phyloP scores from a whole-genome alignment of 2,888 invertebrate genomes.

The Drosophila gaucha region DNA sequence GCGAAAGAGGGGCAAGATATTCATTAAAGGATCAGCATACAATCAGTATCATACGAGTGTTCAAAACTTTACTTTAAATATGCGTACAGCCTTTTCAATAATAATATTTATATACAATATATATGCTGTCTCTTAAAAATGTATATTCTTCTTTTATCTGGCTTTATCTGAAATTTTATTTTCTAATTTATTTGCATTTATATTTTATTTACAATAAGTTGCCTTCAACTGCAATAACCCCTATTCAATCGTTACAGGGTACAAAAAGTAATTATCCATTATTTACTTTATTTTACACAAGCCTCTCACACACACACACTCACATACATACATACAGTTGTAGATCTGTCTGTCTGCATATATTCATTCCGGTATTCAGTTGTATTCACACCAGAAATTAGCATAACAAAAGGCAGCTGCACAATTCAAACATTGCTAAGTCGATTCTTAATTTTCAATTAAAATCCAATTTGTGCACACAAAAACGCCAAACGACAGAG shows the following conservation, averaged over 20 bases:
- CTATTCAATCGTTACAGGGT: neutral
- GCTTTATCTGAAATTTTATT: too few species aligned
- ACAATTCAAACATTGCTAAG: constrained; percentile 78
- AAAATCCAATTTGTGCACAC: constrained; percentile 77
- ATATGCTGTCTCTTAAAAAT: too few species aligned
- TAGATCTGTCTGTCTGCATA: constrained; percentile 29
- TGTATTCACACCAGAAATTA: constrained; percentile 60
- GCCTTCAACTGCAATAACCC: neutral
- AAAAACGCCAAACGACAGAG: constrained; percentile 50
- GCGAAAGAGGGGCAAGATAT: too few species aligned
- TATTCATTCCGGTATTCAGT: constrained; percentile 59
- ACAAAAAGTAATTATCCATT: constrained; percentile 78
- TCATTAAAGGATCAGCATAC: too few species aligned
- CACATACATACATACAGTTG: neutral
- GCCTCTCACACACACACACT: constrained; percentile 1
- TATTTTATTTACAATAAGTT: neutral
- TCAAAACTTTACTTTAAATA: too few species aligned
- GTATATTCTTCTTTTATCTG: too few species aligned
- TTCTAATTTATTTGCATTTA: too few species aligned
- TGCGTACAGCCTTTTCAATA: too few species aligned
- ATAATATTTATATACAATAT: too few species aligned
- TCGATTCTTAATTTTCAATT: constrained; percentile 81
- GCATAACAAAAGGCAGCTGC: constrained; percentile 77
- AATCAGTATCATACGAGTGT: too few species aligned
- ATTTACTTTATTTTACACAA: constrained; percentile 72